Conservation (phyloP, 2,113 vertebrate species). For the Hirundichthys speculiger region DNA sequence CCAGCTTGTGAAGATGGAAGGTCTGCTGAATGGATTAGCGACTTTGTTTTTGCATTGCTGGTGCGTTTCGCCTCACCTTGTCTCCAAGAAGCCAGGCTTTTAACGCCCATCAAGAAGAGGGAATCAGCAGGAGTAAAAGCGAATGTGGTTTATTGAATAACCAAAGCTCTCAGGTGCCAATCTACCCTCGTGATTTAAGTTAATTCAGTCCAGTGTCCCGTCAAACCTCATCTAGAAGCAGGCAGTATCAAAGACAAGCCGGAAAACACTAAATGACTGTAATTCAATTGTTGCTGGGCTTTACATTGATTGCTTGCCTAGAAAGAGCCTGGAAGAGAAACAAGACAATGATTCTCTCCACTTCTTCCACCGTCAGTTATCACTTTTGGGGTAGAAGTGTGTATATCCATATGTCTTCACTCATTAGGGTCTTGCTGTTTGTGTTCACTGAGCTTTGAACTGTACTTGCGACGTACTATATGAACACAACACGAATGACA, state of each 20-base stretch:
- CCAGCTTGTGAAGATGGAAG: conserved; percentile 12
- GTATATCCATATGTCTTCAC: conserved; percentile 37
- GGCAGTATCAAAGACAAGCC: conserved; percentile 69
- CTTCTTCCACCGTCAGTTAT: conserved; percentile 57
- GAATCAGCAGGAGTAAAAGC: conserved; percentile 29
- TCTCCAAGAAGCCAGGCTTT: conserved; percentile 50
- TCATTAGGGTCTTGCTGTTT: conserved; percentile 27
- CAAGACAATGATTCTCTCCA: conserved; percentile 67
- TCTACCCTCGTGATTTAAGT: conserved; percentile 58
- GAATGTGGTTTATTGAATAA: conserved; percentile 73
- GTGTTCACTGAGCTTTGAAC: conserved; percentile 15
- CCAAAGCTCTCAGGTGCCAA: conserved; percentile 71
- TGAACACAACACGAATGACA: conserved; percentile 18
- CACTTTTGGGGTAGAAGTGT: conserved; percentile 44
- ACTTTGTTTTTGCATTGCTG: conserved; percentile 32
- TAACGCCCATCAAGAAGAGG: conserved; percentile 30
- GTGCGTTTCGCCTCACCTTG: conserved; percentile 40
- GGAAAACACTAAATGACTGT: conserved; percentile 76
- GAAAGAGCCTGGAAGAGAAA: conserved; percentile 71
- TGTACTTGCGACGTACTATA: conserved; percentile 12
- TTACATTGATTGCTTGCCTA: conserved; percentile 74
- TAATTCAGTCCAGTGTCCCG: conserved; percentile 74
- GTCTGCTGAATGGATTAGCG: conserved; percentile 16
- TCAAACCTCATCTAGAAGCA: conserved; percentile 63
- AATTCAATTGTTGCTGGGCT: conserved; percentile 72